phyloP scores from a whole-genome alignment of 2,113 vertebrate genomes.

The Cariama cristata region DNA sequence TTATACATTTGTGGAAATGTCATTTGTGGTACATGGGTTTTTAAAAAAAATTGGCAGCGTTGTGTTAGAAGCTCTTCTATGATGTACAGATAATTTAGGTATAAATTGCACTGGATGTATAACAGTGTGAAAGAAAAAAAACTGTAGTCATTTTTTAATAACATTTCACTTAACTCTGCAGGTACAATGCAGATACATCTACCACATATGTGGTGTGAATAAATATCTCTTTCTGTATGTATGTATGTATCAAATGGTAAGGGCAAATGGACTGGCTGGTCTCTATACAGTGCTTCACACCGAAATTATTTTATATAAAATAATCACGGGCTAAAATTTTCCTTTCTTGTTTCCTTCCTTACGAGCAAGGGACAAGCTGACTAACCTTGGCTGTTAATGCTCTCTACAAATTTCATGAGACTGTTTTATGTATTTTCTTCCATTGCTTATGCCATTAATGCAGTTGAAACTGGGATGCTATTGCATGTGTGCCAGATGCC shows the following conservation, averaged over 20 bases:
- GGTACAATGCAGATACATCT: not conserved
- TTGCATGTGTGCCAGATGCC: not conserved
- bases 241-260: not conserved
- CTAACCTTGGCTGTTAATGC: not conserved
- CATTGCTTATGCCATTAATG: not conserved
- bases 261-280: rapidly evolving
- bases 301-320: not conserved
- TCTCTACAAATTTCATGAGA: slow-evolving; percentile 11
- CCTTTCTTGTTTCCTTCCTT: not conserved
- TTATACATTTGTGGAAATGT: not conserved
- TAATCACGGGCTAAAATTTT: not conserved
- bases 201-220: not conserved
- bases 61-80: not conserved
- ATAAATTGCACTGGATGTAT: not conserved
- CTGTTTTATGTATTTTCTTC: slow-evolving; percentile 31
- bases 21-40: not conserved
- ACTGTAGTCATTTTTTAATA: not conserved
- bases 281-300: not conserved
- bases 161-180: not conserved
- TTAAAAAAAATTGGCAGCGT: not conserved
- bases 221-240: not conserved
- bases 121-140: not conserved
- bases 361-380: not conserved
- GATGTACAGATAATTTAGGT: not conserved
- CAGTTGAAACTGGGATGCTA: slow-evolving; percentile 35